phyloP scores from a whole-genome alignment of 2,888 invertebrate species.

The Aphodius granarius region DNA sequence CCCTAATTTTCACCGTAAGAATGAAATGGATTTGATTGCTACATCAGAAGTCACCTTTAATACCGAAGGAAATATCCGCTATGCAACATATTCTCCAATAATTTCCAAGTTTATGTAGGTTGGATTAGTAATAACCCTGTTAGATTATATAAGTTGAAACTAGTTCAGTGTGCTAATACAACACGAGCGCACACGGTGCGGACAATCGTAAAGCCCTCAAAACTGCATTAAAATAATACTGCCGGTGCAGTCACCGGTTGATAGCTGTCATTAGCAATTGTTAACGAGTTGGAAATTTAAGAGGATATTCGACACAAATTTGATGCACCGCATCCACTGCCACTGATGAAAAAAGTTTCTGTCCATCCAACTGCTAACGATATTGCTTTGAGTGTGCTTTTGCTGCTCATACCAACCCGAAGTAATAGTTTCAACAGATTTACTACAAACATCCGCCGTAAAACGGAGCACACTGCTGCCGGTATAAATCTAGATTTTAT shows the following conservation, averaged over 20 bases:
- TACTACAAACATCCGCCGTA: conserved; percentile 6
- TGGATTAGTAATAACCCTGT: neutral
- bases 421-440: neutral
- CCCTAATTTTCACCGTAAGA: too few species aligned
- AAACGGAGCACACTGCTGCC: neutral
- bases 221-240: neutral
- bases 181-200: neutral
- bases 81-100: neutral
- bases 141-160: neutral
- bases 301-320: conserved; percentile 5
- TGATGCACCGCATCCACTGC: conserved; percentile 3
- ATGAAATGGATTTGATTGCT: too few species aligned
- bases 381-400: neutral
- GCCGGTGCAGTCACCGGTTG: neutral
- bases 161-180: neutral
- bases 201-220: neutral
- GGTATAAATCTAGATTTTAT: conserved; percentile 9
- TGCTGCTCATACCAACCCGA: neutral
- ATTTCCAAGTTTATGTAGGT: neutral
- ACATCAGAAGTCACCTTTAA: neutral
- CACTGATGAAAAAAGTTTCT: conserved; percentile 14
- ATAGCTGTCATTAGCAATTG: neutral
- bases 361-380: neutral
- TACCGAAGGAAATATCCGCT: neutral
- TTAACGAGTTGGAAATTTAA: neutral